Percentiles rank a stretch among this genome's conserved stretches.
Conservation (phyloP, 2,888 invertebrate genomes). For the Rotaria sp. region DNA sequence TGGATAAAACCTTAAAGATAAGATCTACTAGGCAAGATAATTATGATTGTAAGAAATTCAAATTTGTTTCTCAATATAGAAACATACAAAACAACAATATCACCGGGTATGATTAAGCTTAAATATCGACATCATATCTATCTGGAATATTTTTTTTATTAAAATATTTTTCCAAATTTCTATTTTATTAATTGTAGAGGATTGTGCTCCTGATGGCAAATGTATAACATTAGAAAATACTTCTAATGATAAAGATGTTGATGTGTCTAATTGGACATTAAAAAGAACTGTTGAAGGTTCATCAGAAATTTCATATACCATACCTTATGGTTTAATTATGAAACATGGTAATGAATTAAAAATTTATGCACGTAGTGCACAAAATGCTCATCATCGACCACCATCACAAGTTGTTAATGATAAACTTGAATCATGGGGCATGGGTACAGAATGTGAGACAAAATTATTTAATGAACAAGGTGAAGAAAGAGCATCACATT, state of each 20-base stretch:
- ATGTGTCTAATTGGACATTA: not conserved
- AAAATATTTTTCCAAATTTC: not conserved
- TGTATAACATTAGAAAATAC: conserved; percentile 49
- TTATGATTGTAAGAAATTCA: too few relatives aligned
- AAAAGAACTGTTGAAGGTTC: not conserved
- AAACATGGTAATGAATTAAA: not conserved
- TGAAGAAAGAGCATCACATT: conserved; percentile 59
- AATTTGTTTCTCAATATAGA: not conserved
- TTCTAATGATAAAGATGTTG: conserved; percentile 45
- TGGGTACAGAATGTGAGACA: conserved; percentile 57
- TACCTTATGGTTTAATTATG: conserved; percentile 10
- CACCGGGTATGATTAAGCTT: not conserved
- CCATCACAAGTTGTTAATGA: conserved; percentile 47
- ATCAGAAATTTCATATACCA: not conserved
- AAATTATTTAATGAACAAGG: conserved; percentile 56
- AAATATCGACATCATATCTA: not conserved
- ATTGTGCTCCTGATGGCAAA: conserved; percentile 49
- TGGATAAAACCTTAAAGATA: too few relatives aligned
- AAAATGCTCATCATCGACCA: not conserved
- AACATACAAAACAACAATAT: not conserved
- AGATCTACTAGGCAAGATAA: too few relatives aligned
- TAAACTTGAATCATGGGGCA: conserved; percentile 54
- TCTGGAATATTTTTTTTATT: not conserved
- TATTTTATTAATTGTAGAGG: conserved; percentile 34
- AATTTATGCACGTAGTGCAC: conserved; percentile 50